phyloP scores from a whole-genome alignment of 2,797 vertebrate genomes.

The Fratercula arctica region DNA sequence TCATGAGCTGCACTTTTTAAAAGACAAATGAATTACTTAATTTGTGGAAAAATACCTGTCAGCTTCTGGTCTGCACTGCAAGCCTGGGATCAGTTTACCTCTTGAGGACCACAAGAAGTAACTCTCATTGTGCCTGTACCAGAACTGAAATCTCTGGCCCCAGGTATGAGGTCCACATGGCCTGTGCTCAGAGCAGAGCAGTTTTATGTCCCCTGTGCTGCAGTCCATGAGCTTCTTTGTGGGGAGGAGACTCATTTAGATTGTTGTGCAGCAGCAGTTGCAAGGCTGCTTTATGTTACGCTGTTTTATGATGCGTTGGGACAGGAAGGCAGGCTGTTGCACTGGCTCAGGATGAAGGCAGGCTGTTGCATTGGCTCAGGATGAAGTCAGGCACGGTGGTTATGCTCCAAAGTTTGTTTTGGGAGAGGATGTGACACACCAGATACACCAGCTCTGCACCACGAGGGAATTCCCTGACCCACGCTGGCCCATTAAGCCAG shows the following conservation, averaged over 20 bases:
- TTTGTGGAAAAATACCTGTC: neutral
- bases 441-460: neutral
- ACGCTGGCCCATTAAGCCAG: neutral
- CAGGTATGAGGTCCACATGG: accelerated
- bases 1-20: neutral
- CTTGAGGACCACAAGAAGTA: neutral
- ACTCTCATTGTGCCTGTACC: neutral
- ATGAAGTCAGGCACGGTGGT: neutral
- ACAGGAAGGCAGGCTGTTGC: neutral
- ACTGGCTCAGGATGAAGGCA: accelerated
- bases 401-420: neutral
- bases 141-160: neutral
- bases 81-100: neutral
- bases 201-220: accelerated
- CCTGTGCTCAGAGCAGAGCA: neutral
- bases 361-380: accelerated
- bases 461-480: slow-evolving; percentile 25
- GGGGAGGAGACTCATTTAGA: neutral
- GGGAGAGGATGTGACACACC: neutral
- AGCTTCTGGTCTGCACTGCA: neutral
- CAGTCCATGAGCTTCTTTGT: neutral
- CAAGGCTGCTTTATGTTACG: neutral
- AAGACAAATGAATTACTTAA: neutral
- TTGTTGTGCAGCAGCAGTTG: neutral
- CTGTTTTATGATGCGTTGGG: accelerated